Percentiles rank a stretch among this genome's conserved stretches.
Evolutionary conservation across 1,140 invertebrate genomes (phyloP).

Genomic region (Drosophila repleta): DNA sequence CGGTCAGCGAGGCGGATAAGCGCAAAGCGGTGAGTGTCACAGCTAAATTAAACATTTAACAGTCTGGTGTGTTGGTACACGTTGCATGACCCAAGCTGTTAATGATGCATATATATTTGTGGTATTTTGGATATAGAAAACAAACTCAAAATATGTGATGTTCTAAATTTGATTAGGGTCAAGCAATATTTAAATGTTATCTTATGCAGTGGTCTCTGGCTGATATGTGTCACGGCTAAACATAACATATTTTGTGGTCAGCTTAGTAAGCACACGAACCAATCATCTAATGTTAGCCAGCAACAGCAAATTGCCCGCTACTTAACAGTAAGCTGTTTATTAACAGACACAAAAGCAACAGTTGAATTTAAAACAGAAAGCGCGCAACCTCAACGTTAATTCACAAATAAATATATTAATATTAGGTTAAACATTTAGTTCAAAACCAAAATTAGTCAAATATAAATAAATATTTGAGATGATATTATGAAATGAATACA

Average conservation of each 20-base stretch:
- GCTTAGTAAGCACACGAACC: neutral
- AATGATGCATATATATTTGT: neutral
- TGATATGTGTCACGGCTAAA: neutral
- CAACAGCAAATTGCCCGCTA: constrained; percentile 4
- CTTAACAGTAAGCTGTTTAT: neutral
- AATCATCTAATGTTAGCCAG: neutral
- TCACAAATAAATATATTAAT: neutral
- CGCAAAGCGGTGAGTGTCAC: constrained; percentile 89
- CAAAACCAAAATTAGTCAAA: no score
- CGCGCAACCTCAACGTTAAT: neutral
- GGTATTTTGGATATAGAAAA: no score
- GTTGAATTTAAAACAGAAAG: neutral
- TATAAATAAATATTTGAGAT: no score
- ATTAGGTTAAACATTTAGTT: no score
- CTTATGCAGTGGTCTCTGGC: no score
- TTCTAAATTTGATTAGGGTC: no score
- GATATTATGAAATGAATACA: no score
- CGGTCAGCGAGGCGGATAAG: constrained; percentile 89
- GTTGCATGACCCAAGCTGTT: neutral
- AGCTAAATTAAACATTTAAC: constrained; percentile 15
- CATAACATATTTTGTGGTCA: neutral
- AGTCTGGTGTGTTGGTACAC: neutral
- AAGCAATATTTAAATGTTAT: no score
- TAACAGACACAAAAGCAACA: neutral
- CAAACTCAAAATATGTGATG: neutral